A percentile compares a stretch with the other conserved stretches of the same genome.
Conservation (phyloP, 2,888 invertebrate species). For the Aelia acuminata region DNA sequence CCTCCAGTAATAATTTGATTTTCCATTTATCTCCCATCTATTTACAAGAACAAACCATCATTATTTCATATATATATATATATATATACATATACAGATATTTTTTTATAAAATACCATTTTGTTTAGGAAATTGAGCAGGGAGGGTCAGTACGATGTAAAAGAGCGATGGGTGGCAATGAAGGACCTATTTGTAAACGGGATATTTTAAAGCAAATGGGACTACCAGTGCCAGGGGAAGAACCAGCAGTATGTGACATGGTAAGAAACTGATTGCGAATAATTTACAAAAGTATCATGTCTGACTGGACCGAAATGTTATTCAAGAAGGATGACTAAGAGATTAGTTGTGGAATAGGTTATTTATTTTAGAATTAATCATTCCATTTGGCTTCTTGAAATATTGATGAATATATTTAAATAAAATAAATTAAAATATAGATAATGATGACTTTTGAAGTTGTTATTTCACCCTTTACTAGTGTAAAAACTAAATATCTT, state of each 20-base stretch:
- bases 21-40: neutral
- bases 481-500: too few relatives aligned
- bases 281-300: neutral
- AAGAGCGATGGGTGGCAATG: conserved; percentile 16
- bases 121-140: neutral
- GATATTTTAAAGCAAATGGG: conserved; percentile 36
- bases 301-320: neutral
- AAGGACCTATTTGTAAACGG: conserved; percentile 25
- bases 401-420: too few relatives aligned
- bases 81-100: too few relatives aligned
- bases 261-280: neutral
- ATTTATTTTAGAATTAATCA: too few relatives aligned
- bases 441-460: too few relatives aligned
- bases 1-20: neutral
- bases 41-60: neutral
- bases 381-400: too few relatives aligned
- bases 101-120: neutral
- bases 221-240: neutral
- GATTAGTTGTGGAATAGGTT: too few relatives aligned
- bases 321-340: too few relatives aligned
- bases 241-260: neutral
- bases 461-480: too few relatives aligned
- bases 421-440: too few relatives aligned
- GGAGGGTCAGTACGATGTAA: neutral
- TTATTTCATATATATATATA: neutral